Percentiles rank a stretch among this genome's conserved stretches.
Evolutionary conservation across 2,797 vertebrate species (phyloP).

Genomic region (Falco concolor): DNA sequence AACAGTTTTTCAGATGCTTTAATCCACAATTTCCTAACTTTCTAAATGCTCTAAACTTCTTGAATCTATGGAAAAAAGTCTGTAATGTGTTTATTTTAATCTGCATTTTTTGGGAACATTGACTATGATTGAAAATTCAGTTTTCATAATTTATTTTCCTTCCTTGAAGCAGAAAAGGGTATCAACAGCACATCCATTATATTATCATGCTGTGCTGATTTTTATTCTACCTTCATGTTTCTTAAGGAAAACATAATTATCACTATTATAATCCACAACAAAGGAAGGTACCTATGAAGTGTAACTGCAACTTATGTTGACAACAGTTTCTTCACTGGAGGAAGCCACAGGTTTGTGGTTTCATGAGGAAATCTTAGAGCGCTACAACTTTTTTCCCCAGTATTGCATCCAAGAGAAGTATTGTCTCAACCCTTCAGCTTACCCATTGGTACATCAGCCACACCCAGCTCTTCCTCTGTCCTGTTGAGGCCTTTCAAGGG

Average conservation of each 20-base stretch:
- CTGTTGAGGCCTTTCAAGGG: neutral
- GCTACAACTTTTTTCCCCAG: neutral
- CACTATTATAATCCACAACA: neutral
- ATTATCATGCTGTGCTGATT: neutral
- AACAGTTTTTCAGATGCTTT: neutral
- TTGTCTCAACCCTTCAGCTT: neutral
- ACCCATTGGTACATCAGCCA: neutral
- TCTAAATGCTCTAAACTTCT: slow-evolving; percentile 26
- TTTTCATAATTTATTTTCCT: neutral
- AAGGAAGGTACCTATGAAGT: neutral
- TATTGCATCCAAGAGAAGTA: neutral
- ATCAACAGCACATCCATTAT: neutral
- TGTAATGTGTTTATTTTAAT: neutral
- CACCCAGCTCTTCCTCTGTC: neutral
- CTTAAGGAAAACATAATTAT: slow-evolving; percentile 26
- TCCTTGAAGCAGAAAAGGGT: neutral
- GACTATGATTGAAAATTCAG: neutral
- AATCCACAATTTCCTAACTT: slow-evolving; percentile 28
- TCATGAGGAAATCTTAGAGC: neutral
- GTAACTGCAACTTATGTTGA: neutral
- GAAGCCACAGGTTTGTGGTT: neutral
- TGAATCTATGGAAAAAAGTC: neutral
- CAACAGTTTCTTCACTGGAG: neutral
- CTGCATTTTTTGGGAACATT: neutral
- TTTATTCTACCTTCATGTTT: slow-evolving; percentile 5